These are phyloP conservation scores for Rousettus madagascariensis DNA, from an alignment of 2,797 vertebrate genomes.

Conservation along the genomic window DNA sequence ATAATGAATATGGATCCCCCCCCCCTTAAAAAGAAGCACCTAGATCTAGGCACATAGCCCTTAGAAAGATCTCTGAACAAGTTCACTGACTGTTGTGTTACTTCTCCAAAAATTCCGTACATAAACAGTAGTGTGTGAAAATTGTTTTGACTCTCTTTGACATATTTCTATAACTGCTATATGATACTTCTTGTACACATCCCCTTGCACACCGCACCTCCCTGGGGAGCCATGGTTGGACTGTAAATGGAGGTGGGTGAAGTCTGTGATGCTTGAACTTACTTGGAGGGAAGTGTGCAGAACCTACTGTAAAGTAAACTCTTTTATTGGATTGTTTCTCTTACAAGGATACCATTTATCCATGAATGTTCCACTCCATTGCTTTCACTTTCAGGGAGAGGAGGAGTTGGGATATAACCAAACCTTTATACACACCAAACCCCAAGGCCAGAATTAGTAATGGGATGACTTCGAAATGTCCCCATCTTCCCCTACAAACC, in stretches of 20 bases:
- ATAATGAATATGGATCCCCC: background rate
- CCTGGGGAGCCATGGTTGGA: background rate
- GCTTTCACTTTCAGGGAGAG: background rate
- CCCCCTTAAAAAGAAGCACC: background rate
- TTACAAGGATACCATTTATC: background rate
- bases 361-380: background rate
- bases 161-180: background rate
- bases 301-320: background rate
- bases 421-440: background rate
- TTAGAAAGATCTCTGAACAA: background rate
- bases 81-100: background rate
- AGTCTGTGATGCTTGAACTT: background rate
- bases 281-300: background rate
- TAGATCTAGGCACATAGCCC: background rate
- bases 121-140: background rate
- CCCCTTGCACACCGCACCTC: background rate
- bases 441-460: background rate
- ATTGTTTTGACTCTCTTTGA: background rate
- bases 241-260: background rate
- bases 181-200: background rate
- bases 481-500: background rate
- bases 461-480: background rate
- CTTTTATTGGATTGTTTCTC: background rate
- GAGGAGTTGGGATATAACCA: background rate
- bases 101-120: background rate